phyloP scores from a whole-genome alignment of 2,113 vertebrate genomes.

The Hypanus sabinus region DNA sequence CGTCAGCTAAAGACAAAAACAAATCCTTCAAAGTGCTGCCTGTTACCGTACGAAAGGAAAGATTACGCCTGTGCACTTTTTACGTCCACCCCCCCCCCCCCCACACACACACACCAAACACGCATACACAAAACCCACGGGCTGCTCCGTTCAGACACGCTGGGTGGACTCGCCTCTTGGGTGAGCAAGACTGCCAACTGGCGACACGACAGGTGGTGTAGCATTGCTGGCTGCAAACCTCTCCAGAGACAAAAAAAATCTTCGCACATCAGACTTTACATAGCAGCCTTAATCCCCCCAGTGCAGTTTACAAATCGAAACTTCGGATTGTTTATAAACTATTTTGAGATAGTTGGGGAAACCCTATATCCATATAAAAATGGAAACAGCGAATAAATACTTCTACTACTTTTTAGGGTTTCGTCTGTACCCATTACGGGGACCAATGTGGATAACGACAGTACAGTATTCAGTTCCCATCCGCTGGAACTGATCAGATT shows the following conservation, averaged over 20 bases:
- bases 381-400: neutral
- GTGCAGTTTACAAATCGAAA: neutral
- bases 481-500: neutral
- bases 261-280: constrained; percentile 12
- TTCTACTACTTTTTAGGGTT: neutral
- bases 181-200: constrained; percentile 53
- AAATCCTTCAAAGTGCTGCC: neutral
- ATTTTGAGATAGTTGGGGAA: neutral
- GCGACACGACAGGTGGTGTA: constrained; percentile 72
- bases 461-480: neutral
- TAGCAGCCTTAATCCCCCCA: constrained; percentile 8
- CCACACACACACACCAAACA: neutral
- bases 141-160: neutral
- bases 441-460: too few species aligned
- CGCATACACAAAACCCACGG: neutral
- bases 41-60: neutral
- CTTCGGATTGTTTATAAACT: constrained; percentile 4
- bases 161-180: constrained; percentile 20
- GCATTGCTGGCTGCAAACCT: constrained; percentile 41
- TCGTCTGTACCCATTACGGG: neutral
- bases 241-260: constrained; percentile 9
- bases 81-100: neutral
- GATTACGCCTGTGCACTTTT: neutral
- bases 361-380: neutral
- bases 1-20: constrained; percentile 1